Conservation (phyloP, 2,888 invertebrate species). For the Melipona bicolor region DNA sequence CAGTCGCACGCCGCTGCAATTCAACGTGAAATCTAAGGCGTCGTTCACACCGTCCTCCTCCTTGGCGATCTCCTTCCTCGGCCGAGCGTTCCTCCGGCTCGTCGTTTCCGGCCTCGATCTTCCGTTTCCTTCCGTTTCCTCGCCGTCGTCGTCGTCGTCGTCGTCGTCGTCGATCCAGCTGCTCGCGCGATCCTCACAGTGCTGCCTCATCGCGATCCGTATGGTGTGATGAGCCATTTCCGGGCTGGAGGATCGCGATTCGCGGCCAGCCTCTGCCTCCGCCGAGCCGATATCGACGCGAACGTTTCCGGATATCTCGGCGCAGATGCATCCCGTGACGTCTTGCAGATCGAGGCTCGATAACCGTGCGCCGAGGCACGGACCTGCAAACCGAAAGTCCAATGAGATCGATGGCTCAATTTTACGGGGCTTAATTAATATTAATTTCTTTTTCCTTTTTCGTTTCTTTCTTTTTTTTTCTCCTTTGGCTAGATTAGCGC, state of each 20-base stretch:
- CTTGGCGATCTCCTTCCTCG: slow-evolving; percentile 44
- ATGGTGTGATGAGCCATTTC: slow-evolving; percentile 81
- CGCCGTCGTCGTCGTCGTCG: slow-evolving; percentile 26
- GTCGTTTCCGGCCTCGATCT: slow-evolving; percentile 27
- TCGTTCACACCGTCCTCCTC: slow-evolving; percentile 72
- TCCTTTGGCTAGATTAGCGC: not conserved
- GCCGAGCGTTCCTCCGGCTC: slow-evolving; percentile 24
- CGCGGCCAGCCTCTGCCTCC: slow-evolving; percentile 70
- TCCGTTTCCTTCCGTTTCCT: slow-evolving; percentile 40
- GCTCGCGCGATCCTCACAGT: slow-evolving; percentile 58
- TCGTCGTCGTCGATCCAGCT: slow-evolving; percentile 11
- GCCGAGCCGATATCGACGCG: slow-evolving; percentile 75
- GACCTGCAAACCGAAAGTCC: slow-evolving; percentile 65
- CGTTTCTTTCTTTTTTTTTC: too few relatives aligned
- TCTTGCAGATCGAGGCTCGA: slow-evolving; percentile 28
- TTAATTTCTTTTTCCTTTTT: not conserved
- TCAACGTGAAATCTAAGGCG: slow-evolving; percentile 79
- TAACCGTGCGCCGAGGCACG: slow-evolving; percentile 31
- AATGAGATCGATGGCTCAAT: not conserved
- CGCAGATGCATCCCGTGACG: slow-evolving; percentile 74
- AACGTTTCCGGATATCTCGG: slow-evolving; percentile 76
- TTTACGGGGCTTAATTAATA: not conserved
- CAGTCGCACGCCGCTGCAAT: slow-evolving; percentile 79
- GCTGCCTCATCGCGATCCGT: slow-evolving; percentile 71
- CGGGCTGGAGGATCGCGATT: slow-evolving; percentile 76